These are phyloP conservation scores for Perdix hodgsoniae DNA, from an alignment of 2,797 vertebrate species.

Conservation along the genomic window DNA sequence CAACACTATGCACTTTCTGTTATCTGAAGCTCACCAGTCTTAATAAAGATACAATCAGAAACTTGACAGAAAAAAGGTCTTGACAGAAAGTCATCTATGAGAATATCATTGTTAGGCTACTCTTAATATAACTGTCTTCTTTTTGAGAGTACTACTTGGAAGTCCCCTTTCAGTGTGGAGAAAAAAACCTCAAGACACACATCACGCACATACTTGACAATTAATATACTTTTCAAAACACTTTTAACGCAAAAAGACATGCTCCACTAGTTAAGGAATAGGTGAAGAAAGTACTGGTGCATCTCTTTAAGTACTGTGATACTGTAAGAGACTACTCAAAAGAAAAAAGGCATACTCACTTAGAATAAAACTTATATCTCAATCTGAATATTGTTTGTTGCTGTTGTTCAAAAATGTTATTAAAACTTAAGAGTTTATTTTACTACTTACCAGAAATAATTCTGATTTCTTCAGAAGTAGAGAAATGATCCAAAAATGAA, in stretches of 20 bases:
- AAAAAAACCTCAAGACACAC: neutral
- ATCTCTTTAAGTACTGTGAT: neutral
- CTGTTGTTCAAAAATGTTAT: neutral
- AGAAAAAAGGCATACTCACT: neutral
- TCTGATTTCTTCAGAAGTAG: neutral
- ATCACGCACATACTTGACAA: neutral
- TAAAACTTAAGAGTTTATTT: neutral
- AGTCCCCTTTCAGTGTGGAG: neutral
- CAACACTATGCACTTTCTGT: neutral
- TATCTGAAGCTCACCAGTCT: neutral
- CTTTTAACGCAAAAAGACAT: neutral
- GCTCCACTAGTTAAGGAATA: neutral
- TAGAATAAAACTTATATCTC: neutral
- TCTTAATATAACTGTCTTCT: neutral
- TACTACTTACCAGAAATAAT: neutral
- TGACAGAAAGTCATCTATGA: neutral
- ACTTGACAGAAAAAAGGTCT: neutral
- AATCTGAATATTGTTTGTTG: neutral
- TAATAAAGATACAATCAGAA: neutral
- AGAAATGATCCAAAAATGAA: fast-evolving
- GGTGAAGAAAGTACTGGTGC: neutral
- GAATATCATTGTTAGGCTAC: neutral
- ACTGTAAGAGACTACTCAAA: neutral
- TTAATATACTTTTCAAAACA: neutral
- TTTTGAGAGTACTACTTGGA: neutral